phyloP scores from a whole-genome alignment of 2,888 invertebrate species.

The Chaetoderma sp. region DNA sequence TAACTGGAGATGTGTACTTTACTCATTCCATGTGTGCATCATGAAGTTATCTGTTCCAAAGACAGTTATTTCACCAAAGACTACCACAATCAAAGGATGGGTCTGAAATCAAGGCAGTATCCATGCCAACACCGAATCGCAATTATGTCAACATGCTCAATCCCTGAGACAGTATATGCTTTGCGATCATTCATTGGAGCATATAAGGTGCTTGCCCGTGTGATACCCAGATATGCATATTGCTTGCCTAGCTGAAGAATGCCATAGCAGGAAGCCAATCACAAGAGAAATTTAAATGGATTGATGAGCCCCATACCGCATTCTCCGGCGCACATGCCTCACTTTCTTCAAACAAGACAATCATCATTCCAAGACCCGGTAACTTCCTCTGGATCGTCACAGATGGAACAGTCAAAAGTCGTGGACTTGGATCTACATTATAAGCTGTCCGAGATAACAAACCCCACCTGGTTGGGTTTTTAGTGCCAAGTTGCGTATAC shows the following conservation, averaged over 20 bases:
- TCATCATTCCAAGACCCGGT: constrained; percentile 14
- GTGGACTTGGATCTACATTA: constrained; percentile 10
- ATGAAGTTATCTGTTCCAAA: constrained; percentile 25
- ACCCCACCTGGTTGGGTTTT: constrained; percentile 15
- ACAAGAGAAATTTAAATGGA: constrained; percentile 32
- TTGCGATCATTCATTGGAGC: constrained; percentile 33
- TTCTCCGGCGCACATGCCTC: constrained; percentile 23
- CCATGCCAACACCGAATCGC: constrained; percentile 27
- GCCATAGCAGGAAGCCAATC: constrained; percentile 25
- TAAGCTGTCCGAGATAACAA: constrained; percentile 14
- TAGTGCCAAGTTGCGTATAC: constrained; percentile 20
- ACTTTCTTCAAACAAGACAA: constrained; percentile 9
- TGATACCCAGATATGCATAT: constrained; percentile 23
- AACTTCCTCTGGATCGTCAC: constrained; percentile 26
- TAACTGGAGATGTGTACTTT: no score
- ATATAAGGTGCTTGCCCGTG: constrained; percentile 32
- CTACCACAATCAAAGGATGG: constrained; percentile 21
- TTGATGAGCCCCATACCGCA: constrained; percentile 13
- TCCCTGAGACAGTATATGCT: constrained; percentile 26
- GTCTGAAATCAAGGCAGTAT: constrained; percentile 31
- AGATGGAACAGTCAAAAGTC: constrained; percentile 13
- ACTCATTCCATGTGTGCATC: no score
- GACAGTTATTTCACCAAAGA: constrained; percentile 22
- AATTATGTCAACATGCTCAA: constrained; percentile 20
- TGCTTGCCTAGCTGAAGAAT: constrained; percentile 24